Evolutionary conservation across 2,113 vertebrate genomes (phyloP), one percentile per base, ranked within the genome.

Genomic region (Macrotus californicus): DNA sequence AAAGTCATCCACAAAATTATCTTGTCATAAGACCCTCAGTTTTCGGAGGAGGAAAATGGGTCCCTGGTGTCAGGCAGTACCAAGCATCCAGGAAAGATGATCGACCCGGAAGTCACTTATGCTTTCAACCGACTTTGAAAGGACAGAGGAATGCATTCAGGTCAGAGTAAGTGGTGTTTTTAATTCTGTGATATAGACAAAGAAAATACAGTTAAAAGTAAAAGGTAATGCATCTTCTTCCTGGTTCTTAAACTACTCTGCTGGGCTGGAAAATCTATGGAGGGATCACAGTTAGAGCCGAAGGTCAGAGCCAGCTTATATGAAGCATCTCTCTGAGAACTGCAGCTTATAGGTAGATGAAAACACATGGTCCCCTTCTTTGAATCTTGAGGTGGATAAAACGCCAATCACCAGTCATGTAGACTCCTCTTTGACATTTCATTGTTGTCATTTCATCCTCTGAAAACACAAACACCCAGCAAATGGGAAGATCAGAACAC

Each of bases 21-120:
- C 26, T 94, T 39, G 39, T 46, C 18, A 39, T 66, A 59, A 70
- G 22, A 13, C 64, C 54, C 29, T 89, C 52, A 24, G 24, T 92
- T 91, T 92, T 94, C 50, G 73, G 7, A 21, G 77, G 80, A 64
- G 46, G 73, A 96, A 96, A 96, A 95, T 67, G 70, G 91, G 34
- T 66, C 59, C 41, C 83, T 87, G 87, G 80, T 54, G 24, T 76
- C 70, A 86, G 64, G 39, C 21, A 84, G 26, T 34, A 61, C 21
- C 52, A 91, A 73, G 14, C 39, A 79, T 56, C 9, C 48, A 86
- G 36, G 69, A 93, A 87, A 90, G 34, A 67, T 2, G 1, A 84
- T 70, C 0, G 1, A 70, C 85, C 50, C 59, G 82, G 90, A 84
- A 94, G 84, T 87, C 43, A n/a, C 29, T 93, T 92, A n/a, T 4